Conservation (phyloP, 2,797 vertebrate genomes). For the Antrozous pallidus region DNA sequence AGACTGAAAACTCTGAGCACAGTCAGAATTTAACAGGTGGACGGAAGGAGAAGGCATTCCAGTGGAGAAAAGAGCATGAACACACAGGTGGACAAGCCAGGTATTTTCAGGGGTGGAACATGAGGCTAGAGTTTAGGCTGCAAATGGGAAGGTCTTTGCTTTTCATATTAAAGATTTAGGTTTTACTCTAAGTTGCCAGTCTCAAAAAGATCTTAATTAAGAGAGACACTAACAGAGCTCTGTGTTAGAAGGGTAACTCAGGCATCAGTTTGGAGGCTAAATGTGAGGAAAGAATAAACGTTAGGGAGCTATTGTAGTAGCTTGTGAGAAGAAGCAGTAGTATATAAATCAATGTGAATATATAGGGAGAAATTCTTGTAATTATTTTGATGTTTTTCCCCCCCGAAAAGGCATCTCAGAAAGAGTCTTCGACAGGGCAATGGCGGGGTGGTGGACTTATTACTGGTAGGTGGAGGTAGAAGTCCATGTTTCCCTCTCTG, state of each 20-base stretch:
- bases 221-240: not conserved
- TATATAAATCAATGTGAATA: not conserved
- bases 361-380: not conserved
- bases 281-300: not conserved
- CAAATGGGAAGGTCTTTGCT: not conserved
- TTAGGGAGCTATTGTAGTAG: not conserved
- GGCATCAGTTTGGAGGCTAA: not conserved
- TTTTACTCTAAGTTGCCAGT: not conserved
- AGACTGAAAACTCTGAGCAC: not conserved
- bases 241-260: slow-evolving; percentile 16
- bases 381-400: not conserved
- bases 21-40: not conserved
- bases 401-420: not conserved
- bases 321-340: not conserved
- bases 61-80: not conserved
- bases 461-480: not conserved
- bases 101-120: not conserved
- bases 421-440: not conserved
- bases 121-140: not conserved
- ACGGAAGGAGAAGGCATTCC: not conserved
- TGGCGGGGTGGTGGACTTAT: not conserved
- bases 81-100: not conserved
- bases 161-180: not conserved
- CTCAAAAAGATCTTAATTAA: not conserved
- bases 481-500: not conserved